Conservation (phyloP, 2,113 vertebrate genomes). For the Chiloscyllium plagiosum region DNA sequence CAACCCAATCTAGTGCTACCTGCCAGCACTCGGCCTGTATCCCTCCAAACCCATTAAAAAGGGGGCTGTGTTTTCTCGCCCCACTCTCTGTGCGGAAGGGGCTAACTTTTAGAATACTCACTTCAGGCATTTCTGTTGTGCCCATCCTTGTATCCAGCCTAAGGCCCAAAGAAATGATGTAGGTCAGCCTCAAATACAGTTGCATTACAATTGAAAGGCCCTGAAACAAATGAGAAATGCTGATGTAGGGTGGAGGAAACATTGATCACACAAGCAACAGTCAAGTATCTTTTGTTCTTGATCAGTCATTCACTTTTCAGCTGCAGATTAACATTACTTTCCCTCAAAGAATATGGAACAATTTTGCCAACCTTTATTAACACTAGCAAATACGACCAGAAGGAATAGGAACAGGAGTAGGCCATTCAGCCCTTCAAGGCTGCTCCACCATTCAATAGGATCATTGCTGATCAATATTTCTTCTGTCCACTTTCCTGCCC, state of each 20-base stretch:
- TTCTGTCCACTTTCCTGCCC: too few species aligned
- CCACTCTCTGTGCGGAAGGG: background rate
- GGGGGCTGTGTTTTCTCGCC: background rate
- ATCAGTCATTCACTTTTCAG: background rate
- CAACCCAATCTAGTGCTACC: too few species aligned
- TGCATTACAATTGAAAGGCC: background rate
- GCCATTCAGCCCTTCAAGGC: too few species aligned
- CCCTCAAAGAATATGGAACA: background rate
- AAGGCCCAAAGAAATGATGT: background rate
- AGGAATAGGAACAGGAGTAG: too few species aligned
- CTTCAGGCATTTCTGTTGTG: background rate
- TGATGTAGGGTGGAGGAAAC: background rate
- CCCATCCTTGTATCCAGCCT: background rate
- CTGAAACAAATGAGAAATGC: background rate
- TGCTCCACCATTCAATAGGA: too few species aligned
- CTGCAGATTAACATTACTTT: background rate
- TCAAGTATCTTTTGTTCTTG: background rate
- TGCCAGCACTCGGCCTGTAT: too few species aligned
- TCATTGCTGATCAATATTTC: too few species aligned
- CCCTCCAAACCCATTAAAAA: too few species aligned
- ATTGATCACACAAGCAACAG: background rate
- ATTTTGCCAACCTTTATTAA: background rate
- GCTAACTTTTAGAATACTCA: background rate
- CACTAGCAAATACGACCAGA: too few species aligned
- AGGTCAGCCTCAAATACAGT: background rate